Evolutionary conservation across 2,797 vertebrate genomes (phyloP), one percentile per base, ranked within the genome.

Genomic region (Sitta carolinensis): DNA sequence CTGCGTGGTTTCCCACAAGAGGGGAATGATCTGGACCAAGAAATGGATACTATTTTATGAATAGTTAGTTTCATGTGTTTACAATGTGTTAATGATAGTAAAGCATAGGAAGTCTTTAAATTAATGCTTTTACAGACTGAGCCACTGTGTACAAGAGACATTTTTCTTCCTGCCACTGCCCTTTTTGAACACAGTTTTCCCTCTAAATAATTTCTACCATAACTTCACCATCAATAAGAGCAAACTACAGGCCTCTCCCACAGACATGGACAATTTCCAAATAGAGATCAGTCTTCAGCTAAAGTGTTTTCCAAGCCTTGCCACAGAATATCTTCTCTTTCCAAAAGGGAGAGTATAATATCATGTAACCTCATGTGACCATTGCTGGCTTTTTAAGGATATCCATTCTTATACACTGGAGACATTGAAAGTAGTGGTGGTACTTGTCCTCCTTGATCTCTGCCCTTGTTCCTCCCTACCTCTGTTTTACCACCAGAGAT

Each of bases 1-100:
- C 80, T 86, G 32, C 1, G 0, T 59, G 59, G 59, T 84, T 96
- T 96, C 70, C 45, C 74, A 74, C 66, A 87, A 73, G 15, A 88
- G 2, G 12, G 11, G 13, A 93, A 10, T 64, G 59, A 70, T 84
- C 74, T 93, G 74, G 70, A 74, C 83, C 42, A 10, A 89, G 77
- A 89, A 96, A 90, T 91, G 47, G 87, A 94, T 94, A 91, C 57
- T 79, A 93, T 95, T 96, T 96, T 90, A 91, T 90, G 67, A 94
- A 94, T 91, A 84, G 77, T 88, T 91, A 80, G 59, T 27, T 93
- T 94, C 68, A 87, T 3, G 91, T 94, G 95, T 96, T 97, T 96
- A 93, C 93, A 96, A 90, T 42, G 95, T 95, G 94, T 90, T 96
- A 96, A 96, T 96, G 95, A 96, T 48, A 91, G 69, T 88, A 94